A percentile compares a stretch with the other conserved stretches of the same genome.
Evolutionary conservation across 2,888 invertebrate species (phyloP).

Genomic region (Cosmia trapezina): DNA sequence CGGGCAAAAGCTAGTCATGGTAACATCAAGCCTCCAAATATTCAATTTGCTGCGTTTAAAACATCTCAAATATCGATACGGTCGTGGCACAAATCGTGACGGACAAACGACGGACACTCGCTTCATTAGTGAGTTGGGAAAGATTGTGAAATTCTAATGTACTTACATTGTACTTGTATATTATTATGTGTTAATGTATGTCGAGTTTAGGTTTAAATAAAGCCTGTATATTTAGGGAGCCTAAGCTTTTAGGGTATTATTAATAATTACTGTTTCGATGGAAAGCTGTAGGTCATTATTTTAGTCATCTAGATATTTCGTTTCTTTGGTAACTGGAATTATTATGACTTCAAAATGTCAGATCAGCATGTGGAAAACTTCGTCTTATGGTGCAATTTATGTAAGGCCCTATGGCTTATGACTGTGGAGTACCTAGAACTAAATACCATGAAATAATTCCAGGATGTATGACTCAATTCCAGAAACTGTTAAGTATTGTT

Average conservation of each 20-base stretch:
- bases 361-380: neutral
- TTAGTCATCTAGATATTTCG: neutral
- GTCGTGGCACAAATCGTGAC: constrained; percentile 19
- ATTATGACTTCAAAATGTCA: neutral
- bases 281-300: neutral
- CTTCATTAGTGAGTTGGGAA: constrained; percentile 42
- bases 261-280: constrained; percentile 1
- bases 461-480: neutral
- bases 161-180: constrained; percentile 23
- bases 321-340: neutral
- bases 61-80: constrained; percentile 9
- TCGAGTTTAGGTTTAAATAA: constrained; percentile 4
- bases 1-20: neutral
- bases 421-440: neutral
- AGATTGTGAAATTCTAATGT: constrained; percentile 32
- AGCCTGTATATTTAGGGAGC: neutral
- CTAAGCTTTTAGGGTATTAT: constrained; percentile 3
- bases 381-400: neutral
- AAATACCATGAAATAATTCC: neutral
- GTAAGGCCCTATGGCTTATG: neutral
- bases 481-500: neutral
- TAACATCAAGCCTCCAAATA: neutral
- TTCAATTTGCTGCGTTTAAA: neutral
- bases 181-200: neutral
- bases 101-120: constrained; percentile 16